phyloP scores from a whole-genome alignment of 2,888 invertebrate genomes.

The Cylindroiulus punctatus region DNA sequence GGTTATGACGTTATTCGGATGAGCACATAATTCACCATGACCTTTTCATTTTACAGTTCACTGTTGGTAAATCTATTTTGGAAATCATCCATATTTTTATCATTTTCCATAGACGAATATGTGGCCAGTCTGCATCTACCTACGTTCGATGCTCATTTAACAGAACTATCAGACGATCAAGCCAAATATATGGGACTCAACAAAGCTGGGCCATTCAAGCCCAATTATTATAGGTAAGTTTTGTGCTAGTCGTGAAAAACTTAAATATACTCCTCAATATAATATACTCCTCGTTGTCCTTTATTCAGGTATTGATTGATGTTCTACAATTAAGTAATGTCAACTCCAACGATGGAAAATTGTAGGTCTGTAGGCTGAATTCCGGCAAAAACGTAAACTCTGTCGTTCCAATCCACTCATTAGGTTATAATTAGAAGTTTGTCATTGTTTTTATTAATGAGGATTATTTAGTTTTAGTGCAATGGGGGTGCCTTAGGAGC shows the following conservation, averaged over 20 bases:
- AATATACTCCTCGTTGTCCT: not conserved
- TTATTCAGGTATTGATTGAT: constrained; percentile 8
- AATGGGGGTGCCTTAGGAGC: constrained; percentile 45
- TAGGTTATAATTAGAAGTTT: constrained; percentile 40
- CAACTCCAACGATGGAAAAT: constrained; percentile 32
- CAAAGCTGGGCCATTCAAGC: constrained; percentile 98
- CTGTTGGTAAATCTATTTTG: not conserved
- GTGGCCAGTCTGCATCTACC: constrained; percentile 96
- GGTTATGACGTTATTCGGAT: too few species aligned
- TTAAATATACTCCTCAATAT: not conserved
- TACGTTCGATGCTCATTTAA: constrained; percentile 96
- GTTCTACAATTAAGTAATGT: constrained; percentile 28
- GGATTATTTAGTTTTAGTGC: constrained; percentile 40
- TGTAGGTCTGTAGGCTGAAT: constrained; percentile 33
- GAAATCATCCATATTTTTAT: not conserved
- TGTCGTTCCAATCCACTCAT: constrained; percentile 44
- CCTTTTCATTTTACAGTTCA: not conserved
- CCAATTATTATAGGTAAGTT: constrained; percentile 92
- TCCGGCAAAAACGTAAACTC: constrained; percentile 32
- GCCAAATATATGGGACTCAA: constrained; percentile 97
- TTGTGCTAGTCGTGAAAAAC: not conserved
- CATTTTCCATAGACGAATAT: constrained; percentile 81
- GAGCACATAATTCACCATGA: not conserved
- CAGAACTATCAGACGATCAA: constrained; percentile 95
- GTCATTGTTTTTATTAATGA: constrained; percentile 45